Evolutionary conservation across 2,888 invertebrate species (phyloP).

Genomic region (Malthinus flaveolus): DNA sequence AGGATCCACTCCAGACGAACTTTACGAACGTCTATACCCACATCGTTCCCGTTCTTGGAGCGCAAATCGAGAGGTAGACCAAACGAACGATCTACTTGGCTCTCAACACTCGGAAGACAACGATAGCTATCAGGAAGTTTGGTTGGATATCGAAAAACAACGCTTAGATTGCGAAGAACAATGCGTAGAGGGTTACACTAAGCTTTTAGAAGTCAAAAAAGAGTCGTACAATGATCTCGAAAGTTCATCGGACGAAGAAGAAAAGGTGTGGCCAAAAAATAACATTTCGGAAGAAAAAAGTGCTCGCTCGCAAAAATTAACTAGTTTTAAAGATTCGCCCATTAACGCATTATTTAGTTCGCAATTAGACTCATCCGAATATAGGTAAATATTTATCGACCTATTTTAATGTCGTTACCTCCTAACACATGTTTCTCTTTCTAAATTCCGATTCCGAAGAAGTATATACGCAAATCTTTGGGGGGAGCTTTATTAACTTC

Average conservation of each 20-base stretch:
- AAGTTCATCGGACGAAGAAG: conserved; percentile 19
- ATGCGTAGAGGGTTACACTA: conserved; percentile 20
- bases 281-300: conserved; percentile 4
- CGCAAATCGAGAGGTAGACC: conserved; percentile 18
- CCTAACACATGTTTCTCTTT: background rate
- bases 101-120: conserved; percentile 9
- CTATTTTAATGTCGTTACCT: background rate
- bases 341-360: background rate
- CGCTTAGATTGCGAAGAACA: conserved; percentile 14
- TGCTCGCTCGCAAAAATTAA: conserved; percentile 6
- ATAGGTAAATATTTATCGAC: background rate
- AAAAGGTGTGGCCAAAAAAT: conserved; percentile 17
- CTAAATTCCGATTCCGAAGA: no score
- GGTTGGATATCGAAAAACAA: conserved; percentile 31
- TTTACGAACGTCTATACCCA: conserved; percentile 19
- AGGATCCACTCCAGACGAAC: conserved; percentile 26
- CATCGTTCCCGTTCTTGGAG: conserved; percentile 13
- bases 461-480: no score
- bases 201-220: conserved; percentile 17
- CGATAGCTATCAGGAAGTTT: conserved; percentile 14
- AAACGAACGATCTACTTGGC: background rate
- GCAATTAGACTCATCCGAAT: background rate
- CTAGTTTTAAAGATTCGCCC: conserved; percentile 3
- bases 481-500: no score
- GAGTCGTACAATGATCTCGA: conserved; percentile 12